phyloP scores from a whole-genome alignment of 2,113 vertebrate species.

The Actenoides hombroni region DNA sequence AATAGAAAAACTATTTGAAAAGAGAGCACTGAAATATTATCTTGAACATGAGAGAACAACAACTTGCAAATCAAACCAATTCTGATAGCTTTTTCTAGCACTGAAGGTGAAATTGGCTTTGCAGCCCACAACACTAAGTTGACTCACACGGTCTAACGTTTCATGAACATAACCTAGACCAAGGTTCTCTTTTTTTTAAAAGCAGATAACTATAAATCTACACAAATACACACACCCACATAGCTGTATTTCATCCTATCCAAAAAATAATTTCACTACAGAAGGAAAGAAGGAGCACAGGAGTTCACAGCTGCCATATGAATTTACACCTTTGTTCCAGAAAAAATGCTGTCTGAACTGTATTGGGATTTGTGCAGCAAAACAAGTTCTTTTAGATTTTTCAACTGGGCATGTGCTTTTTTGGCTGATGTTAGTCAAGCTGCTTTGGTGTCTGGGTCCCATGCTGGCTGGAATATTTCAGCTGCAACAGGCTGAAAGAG shows the following conservation, averaged over 20 bases:
- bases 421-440: neutral
- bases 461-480: neutral
- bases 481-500: neutral
- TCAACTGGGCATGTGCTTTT: neutral
- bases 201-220: neutral
- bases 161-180: neutral
- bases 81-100: neutral
- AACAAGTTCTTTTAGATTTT: neutral
- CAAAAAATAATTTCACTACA: neutral
- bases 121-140: neutral
- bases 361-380: neutral
- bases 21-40: neutral
- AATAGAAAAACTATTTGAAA: neutral
- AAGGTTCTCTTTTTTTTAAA: neutral
- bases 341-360: neutral
- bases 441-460: neutral
- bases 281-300: neutral
- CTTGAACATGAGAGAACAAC: neutral
- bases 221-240: neutral
- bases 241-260: neutral
- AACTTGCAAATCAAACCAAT: neutral
- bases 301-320: neutral
- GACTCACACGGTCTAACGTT: neutral
- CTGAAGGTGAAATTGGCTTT: neutral
- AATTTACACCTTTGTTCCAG: neutral